phyloP scores from a whole-genome alignment of 2,797 vertebrate species.

The Heliangelus exortis region DNA sequence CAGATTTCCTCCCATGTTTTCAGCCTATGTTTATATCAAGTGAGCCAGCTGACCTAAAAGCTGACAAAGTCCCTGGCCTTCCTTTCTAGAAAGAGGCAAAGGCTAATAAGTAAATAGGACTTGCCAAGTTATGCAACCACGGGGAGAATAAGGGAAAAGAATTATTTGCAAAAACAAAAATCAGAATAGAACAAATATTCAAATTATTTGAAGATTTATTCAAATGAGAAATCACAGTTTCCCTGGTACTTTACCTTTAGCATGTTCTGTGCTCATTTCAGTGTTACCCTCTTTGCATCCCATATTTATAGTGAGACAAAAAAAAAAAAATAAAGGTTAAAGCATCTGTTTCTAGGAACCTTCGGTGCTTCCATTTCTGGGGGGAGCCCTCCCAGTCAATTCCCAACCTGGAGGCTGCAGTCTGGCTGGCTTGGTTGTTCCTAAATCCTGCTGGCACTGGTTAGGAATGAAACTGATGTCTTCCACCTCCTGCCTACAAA shows the following conservation, averaged over 20 bases:
- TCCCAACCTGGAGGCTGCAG: background rate
- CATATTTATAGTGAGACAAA: background rate
- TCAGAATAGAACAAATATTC: background rate
- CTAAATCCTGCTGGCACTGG: background rate
- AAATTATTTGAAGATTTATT: background rate
- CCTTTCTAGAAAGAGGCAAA: background rate
- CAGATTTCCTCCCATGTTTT: background rate
- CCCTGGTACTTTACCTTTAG: background rate
- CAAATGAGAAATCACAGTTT: background rate
- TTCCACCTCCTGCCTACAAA: conserved; percentile 32
- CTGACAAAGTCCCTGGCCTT: background rate
- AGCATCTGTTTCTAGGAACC: background rate
- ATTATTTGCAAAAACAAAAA: background rate
- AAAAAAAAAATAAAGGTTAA: background rate
- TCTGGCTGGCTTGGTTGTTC: background rate
- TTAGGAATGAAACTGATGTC: background rate
- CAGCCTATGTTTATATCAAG: background rate
- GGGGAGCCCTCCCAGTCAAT: background rate
- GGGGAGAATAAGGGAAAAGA: background rate
- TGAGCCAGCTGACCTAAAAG: background rate
- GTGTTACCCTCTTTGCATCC: background rate
- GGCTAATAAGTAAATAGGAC: background rate
- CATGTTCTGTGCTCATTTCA: background rate
- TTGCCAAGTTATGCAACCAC: background rate
- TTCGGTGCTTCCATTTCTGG: background rate